Evolutionary conservation across 2,888 invertebrate species (phyloP).

Genomic region (Agonopterix subpropinquella): DNA sequence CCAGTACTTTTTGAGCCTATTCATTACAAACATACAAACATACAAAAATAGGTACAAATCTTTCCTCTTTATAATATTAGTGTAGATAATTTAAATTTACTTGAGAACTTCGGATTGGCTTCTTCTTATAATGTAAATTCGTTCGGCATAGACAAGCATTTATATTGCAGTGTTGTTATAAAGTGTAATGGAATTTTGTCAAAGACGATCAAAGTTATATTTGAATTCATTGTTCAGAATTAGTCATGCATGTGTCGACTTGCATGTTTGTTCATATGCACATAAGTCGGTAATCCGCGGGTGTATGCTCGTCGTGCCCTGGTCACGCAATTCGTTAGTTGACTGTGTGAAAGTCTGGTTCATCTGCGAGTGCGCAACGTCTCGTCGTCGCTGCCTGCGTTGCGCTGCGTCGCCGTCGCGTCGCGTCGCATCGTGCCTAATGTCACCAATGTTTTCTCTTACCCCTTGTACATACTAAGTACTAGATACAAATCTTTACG

Average conservation of each 20-base stretch:
- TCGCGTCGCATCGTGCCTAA: constrained; percentile 9
- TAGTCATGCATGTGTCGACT: constrained; percentile 4
- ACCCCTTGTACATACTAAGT: constrained; percentile 4
- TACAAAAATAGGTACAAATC: no score
- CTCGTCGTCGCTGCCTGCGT: not conserved
- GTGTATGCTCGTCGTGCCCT: constrained; percentile 12
- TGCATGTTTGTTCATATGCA: constrained; percentile 6
- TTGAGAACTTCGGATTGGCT: no score
- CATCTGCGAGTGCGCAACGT: constrained; percentile 15
- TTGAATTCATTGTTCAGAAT: not conserved
- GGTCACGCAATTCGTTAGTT: constrained; percentile 25
- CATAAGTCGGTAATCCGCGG: constrained; percentile 3
- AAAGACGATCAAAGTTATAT: not conserved
- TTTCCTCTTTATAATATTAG: no score
- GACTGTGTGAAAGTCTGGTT: constrained; percentile 22
- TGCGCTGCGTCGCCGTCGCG: constrained; percentile 6
- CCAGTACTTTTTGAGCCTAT: no score
- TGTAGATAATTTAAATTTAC: no score
- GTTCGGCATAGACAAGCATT: no score
- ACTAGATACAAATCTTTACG: not conserved
- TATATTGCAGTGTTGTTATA: no score
- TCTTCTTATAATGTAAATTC: no score
- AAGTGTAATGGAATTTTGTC: not conserved
- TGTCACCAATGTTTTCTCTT: constrained; percentile 11
- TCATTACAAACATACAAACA: no score